Base-by-base conservation (phyloP, 2,888 invertebrate genomes). In the Epicampocera succincta region DNA sequence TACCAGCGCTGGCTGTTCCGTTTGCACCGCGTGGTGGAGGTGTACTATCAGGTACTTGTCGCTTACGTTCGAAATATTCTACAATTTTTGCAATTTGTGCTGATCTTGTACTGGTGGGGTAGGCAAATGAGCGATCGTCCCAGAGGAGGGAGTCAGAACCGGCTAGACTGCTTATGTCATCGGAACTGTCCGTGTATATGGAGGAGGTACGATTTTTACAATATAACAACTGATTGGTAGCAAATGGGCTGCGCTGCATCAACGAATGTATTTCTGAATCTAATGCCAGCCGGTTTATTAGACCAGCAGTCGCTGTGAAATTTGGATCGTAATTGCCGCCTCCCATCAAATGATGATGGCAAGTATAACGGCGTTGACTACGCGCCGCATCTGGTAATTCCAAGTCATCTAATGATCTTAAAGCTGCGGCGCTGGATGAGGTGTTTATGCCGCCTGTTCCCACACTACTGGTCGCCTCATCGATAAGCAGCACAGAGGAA, bases 161-260 rank as follows among this genome's bases (percentile, higher is more conserved):
- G 0, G 95, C 94, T 71, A 96, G 92, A 87, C 95, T 96, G 44
- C 96, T 96, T 66, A 96, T 94, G 90, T 96, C 96, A 89, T 96
- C 96, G 52, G 95, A 96, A 88, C 96, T 96, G 90, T 96, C 96
- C 1, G 96, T 96, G 92, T 96, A 96, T 74, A 96, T 95, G 84
- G 96, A 96, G 71, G 95, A 95, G 46, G 96, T 94, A 82, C 95
- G 93, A 89, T 94, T 94, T 87, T 93, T 93, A 74, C 93, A 92
- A 77, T 92, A 92, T 48, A 93, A 91, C 65, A 94, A 87, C 83
- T 93, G 93, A 86, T 92, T 92, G 12, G 91, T 90, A 38, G 91
- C 89, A 73, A 92, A 90, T 33, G 91, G 90, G 58, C 91, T 90
- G 79, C 92, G 92, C 71, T 91, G 90, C 63, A 92, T 88, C 46